Conservation (phyloP, 2,113 vertebrate species). For the Centropristis striata region DNA sequence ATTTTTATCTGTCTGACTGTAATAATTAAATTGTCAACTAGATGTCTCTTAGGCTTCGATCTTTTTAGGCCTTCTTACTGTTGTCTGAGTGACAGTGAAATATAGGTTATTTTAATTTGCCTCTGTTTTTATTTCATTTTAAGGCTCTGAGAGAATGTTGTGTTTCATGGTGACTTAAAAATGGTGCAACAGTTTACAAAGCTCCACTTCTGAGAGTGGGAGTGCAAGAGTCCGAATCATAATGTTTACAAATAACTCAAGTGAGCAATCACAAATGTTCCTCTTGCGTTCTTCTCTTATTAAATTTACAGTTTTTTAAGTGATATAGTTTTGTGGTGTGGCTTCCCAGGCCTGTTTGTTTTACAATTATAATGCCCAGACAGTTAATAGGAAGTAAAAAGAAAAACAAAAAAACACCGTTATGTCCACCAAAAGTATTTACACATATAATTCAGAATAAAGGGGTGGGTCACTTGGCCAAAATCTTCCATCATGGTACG, state of each 20-base stretch:
- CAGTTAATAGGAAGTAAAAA: not conserved
- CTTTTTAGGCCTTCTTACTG: not conserved
- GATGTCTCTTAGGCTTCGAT: not conserved
- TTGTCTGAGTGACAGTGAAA: not conserved
- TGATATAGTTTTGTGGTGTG: not conserved
- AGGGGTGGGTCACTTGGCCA: too few relatives aligned
- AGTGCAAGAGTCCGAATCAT: not conserved
- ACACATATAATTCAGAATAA: not conserved
- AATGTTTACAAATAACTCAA: not conserved
- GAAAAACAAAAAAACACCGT: not conserved
- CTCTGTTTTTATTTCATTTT: not conserved
- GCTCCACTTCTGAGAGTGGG: not conserved
- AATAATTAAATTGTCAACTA: not conserved
- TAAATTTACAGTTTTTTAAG: not conserved
- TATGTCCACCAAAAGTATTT: not conserved
- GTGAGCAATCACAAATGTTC: not conserved
- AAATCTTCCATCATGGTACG: too few relatives aligned
- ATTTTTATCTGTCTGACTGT: not conserved
- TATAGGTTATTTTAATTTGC: not conserved
- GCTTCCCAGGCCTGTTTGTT: not conserved
- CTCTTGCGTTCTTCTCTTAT: not conserved
- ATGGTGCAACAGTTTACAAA: not conserved
- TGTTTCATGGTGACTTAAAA: not conserved
- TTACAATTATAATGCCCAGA: not conserved
- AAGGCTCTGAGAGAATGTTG: not conserved